Evolutionary conservation across 30 jellyfish, hydroid and myxozoan genomes (phyloP).

Genomic region (Pseudorhiza aurosa): DNA sequence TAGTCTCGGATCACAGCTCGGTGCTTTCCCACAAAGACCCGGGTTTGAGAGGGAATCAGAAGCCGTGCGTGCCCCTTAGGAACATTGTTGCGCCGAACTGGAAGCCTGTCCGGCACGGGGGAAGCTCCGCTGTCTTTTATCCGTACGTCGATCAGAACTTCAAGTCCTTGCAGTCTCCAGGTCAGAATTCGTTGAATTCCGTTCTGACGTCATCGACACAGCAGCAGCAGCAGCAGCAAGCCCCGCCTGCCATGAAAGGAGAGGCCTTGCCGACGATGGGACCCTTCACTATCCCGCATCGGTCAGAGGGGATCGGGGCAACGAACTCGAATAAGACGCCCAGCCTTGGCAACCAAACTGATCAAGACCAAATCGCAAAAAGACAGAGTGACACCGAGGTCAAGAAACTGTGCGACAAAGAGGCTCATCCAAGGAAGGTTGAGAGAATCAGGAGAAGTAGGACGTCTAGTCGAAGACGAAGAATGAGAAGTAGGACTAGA

Average conservation of each 20-base stretch:
- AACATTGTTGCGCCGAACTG: constrained; percentile 91
- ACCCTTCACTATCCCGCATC: constrained; percentile 54
- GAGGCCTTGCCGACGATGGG: constrained; percentile 45
- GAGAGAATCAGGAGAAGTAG: constrained; percentile 25
- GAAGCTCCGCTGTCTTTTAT: constrained; percentile 78
- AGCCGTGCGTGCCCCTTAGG: constrained; percentile 29
- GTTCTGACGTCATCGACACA: constrained; percentile 19
- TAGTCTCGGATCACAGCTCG: constrained; percentile 61
- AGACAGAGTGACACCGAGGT: constrained; percentile 23
- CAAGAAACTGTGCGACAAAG: not conserved
- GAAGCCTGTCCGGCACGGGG: constrained; percentile 93
- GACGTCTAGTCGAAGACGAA: constrained; percentile 35
- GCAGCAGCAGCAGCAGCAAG: constrained; percentile 1
- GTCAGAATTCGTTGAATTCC: constrained; percentile 37
- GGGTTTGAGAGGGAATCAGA: constrained; percentile 3
- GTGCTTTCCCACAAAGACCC: constrained; percentile 67
- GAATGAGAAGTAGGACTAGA: constrained; percentile 29
- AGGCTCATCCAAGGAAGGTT: constrained; percentile 17
- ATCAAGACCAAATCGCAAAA: constrained; percentile 12
- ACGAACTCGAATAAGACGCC: constrained; percentile 37
- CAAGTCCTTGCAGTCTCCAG: constrained; percentile 36
- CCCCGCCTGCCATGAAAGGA: not conserved
- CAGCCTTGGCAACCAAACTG: constrained; percentile 55
- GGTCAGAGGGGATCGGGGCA: constrained; percentile 51
- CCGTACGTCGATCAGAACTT: constrained; percentile 74